Conservation (phyloP, 2,113 vertebrate species). For the Burhinus oedicnemus region DNA sequence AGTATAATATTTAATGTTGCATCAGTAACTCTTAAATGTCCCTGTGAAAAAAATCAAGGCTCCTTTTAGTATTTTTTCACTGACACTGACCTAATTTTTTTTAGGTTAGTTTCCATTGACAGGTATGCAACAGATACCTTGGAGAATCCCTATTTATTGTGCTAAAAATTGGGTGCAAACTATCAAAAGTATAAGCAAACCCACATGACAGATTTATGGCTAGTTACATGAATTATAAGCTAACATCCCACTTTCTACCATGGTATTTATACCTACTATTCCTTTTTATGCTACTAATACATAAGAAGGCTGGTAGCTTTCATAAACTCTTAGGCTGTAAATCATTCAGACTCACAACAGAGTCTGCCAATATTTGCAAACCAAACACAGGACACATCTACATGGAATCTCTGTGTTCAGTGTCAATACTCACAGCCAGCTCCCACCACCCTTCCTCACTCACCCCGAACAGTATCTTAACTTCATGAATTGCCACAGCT, state of each 20-base stretch:
- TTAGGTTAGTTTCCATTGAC: not conserved
- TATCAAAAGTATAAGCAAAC: not conserved
- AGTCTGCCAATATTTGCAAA: not conserved
- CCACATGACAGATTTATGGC: not conserved
- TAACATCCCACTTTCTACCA: not conserved
- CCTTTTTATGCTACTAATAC: not conserved
- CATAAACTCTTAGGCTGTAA: not conserved
- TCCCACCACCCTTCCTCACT: not conserved
- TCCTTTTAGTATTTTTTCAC: not conserved
- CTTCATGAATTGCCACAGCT: not conserved
- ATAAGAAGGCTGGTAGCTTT: not conserved
- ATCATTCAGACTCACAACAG: not conserved
- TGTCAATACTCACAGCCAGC: not conserved
- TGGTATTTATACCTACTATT: not conserved
- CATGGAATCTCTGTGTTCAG: not conserved
- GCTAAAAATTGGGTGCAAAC: not conserved
- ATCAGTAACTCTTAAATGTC: not conserved
- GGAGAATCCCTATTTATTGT: not conserved
- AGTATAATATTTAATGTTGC: not conserved
- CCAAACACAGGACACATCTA: not conserved
- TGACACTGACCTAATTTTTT: not conserved
- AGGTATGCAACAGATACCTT: not conserved
- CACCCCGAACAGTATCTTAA: not conserved
- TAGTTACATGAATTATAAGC: not conserved
- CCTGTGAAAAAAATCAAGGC: rapidly evolving